Percentiles rank a stretch among this genome's conserved stretches.
phyloP scores from a whole-genome alignment of 2,888 invertebrate genomes.

The Unio pictorum region DNA sequence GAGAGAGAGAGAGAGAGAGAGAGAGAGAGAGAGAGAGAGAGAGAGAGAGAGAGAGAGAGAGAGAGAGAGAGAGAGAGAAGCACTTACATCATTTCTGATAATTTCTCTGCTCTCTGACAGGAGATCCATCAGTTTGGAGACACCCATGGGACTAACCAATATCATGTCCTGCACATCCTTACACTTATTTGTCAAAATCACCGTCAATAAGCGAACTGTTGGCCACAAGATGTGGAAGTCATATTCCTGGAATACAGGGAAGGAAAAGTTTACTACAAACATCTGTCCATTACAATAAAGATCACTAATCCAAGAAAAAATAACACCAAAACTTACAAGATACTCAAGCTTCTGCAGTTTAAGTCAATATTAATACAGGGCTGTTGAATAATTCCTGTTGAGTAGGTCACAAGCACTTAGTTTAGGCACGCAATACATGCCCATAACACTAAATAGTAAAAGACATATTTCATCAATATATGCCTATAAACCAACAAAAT shows the following conservation, averaged over 20 bases:
- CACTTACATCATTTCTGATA: constrained; percentile 89
- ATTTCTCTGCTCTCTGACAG: constrained; percentile 94
- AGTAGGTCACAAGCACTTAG: no score
- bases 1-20: background rate
- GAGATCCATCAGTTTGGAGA: constrained; percentile 97
- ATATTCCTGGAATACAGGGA: constrained; percentile 80
- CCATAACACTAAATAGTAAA: no score
- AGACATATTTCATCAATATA: no score
- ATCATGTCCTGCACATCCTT: constrained; percentile 76
- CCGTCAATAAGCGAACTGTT: constrained; percentile 89
- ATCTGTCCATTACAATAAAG: no score
- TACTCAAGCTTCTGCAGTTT: no score
- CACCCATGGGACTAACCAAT: constrained; percentile 82
- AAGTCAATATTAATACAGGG: no score
- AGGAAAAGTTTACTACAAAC: background rate
- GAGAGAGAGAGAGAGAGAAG: background rate
- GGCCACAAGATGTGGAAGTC: constrained; percentile 94
- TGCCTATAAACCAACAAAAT: no score
- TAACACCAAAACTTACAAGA: no score
- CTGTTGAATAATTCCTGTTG: no score
- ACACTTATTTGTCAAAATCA: constrained; percentile 84
- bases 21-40: background rate
- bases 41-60: background rate
- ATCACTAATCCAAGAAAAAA: no score
- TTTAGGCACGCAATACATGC: no score